These are phyloP conservation scores for Alligator sinensis DNA, from an alignment of 2,113 vertebrate genomes.

Conservation along the genomic window DNA sequence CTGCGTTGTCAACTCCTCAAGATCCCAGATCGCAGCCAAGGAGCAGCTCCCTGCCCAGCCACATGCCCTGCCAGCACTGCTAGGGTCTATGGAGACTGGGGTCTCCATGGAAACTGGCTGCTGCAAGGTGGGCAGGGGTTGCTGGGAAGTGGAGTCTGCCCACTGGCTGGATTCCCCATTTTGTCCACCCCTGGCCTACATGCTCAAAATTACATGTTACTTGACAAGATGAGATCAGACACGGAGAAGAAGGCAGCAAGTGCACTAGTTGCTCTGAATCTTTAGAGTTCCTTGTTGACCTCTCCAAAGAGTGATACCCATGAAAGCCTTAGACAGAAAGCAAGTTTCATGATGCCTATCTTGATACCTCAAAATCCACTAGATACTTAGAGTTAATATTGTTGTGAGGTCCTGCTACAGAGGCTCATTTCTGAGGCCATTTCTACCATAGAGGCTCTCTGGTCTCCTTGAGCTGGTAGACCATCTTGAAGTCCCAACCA, in stretches of 20 bases:
- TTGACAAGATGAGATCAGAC: background rate
- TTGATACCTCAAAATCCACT: rapidly evolving
- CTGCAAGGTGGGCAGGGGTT: no score
- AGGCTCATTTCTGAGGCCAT: background rate
- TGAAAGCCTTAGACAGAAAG: background rate
- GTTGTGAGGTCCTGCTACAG: background rate
- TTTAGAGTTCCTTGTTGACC: background rate
- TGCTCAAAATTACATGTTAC: background rate
- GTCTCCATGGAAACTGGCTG: no score
- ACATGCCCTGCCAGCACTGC: no score
- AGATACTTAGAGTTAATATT: background rate
- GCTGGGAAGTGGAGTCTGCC: no score
- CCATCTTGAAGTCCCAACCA: background rate
- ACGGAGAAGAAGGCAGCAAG: background rate
- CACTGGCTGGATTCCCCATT: no score
- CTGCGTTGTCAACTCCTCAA: no score
- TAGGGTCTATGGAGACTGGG: no score
- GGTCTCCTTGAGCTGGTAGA: background rate
- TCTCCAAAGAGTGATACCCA: background rate
- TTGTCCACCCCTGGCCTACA: background rate
- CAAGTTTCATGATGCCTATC: background rate
- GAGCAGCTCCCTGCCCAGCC: no score
- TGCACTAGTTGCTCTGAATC: background rate
- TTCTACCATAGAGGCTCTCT: background rate
- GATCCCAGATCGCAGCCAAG: no score